Evolutionary conservation across 1,140 invertebrate genomes (phyloP), one percentile per base, ranked within the genome.

Genomic region (Drosophila orena): DNA sequence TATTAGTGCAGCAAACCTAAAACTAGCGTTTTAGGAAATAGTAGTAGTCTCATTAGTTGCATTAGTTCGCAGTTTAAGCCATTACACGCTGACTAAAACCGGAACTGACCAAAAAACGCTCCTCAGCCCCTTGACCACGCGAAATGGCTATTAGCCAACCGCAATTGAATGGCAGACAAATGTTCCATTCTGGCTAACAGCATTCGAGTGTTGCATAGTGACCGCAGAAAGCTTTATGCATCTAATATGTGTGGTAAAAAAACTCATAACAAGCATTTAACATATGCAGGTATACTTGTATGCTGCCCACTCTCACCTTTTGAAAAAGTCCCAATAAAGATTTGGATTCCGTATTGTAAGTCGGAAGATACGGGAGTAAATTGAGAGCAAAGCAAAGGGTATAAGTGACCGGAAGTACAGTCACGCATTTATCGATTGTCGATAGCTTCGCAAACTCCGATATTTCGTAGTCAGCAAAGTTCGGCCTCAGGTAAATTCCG

Each of bases 171-270:
- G 46, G 17, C 55, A 55, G 44, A 53, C 15, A 17, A 34, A 75
- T 81, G 75, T 83, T 55, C 54, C 64, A 83, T 55, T 74, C 62
- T 35, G 57, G 47, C 62, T 69, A 83, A 83, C 78, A 78, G 59
- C 74, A 69, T 64, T 72, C 68, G 42, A 17, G 38, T 58, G 69
- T 74, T 75, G 60, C 75, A 84, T 79, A 79, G 62, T 84, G 80
- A 83, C 80, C 80, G 50, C 80, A 79, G 73, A 42, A 38, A 30
- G 30, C 30, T 10, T 10, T 30, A 30, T 30, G 30, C 10, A 30
- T 10, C 30, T 8, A 30, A 2, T 8, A 30, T 2, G 27, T 30
- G 27, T 2, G 30, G 2, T 30, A 30, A 30, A 10, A 10, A 30
- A 30, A 30, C 0, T 3, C 4, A 24, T 4, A 27, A 27, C 7